Percentiles rank a stretch among this genome's conserved stretches.
Conservation (phyloP, 2,888 invertebrate species). For the Papilio gigon region DNA sequence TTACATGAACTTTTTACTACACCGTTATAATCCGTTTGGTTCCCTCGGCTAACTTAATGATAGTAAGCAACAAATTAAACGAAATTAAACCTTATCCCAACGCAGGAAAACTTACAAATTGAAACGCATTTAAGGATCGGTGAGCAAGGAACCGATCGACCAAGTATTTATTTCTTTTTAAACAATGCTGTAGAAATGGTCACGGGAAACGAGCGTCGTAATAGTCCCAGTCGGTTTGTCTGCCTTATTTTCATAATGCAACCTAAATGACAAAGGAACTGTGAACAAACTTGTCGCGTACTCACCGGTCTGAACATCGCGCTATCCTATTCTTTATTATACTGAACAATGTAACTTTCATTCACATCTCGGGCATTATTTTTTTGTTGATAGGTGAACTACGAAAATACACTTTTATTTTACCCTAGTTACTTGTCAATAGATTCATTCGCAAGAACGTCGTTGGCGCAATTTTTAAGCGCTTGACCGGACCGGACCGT, state of each 20-base stretch:
- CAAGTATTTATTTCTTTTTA: conserved; percentile 48
- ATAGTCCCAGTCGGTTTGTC: conserved; percentile 27
- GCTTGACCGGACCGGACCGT: too few species aligned
- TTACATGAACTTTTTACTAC: conserved; percentile 16
- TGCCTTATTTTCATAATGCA: conserved; percentile 18
- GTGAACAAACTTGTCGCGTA: neutral
- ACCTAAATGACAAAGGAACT: conserved; percentile 8
- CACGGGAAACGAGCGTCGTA: conserved; percentile 44
- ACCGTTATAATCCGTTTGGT: conserved; percentile 41
- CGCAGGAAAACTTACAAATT: conserved; percentile 9
- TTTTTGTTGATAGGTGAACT: too few species aligned
- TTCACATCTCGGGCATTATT: neutral
- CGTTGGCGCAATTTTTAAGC: too few species aligned
- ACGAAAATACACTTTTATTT: too few species aligned
- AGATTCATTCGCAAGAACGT: too few species aligned
- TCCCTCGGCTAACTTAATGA: conserved; percentile 31
- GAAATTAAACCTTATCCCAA: conserved; percentile 27
- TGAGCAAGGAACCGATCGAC: conserved; percentile 30
- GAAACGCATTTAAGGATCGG: conserved; percentile 23
- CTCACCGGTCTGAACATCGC: neutral
- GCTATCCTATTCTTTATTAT: neutral
- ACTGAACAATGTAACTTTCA: neutral
- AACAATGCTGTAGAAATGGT: conserved; percentile 55
- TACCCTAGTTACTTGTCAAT: too few species aligned
- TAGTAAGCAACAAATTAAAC: neutral